phyloP scores from a whole-genome alignment of 2,888 invertebrate genomes.

The Ischnus inquisitorius region DNA sequence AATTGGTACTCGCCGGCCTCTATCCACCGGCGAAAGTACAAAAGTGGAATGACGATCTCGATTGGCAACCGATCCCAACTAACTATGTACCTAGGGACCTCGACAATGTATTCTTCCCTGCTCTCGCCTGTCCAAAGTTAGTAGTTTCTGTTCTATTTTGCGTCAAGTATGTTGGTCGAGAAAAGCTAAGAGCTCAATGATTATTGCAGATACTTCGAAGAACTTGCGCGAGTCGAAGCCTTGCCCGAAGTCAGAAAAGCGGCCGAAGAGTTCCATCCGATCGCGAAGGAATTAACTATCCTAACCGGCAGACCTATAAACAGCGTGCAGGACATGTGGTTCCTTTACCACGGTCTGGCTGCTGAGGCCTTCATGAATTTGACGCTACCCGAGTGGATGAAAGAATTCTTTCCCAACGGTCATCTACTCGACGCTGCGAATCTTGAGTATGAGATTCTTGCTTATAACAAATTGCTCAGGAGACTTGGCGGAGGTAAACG shows the following conservation, averaged over 20 bases:
- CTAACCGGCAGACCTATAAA: slow-evolving; percentile 73
- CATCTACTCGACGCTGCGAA: slow-evolving; percentile 86
- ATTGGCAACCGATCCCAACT: slow-evolving; percentile 89
- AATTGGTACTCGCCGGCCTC: slow-evolving; percentile 89
- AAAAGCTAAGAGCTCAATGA: background rate
- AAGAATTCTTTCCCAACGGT: slow-evolving; percentile 86
- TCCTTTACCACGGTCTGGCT: slow-evolving; percentile 79
- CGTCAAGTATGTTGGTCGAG: background rate
- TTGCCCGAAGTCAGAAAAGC: slow-evolving; percentile 39
- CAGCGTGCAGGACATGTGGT: slow-evolving; percentile 71
- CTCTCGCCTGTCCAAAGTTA: slow-evolving; percentile 4
- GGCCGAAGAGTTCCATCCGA: slow-evolving; percentile 43
- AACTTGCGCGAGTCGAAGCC: slow-evolving; percentile 48
- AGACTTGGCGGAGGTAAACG: slow-evolving; percentile 87
- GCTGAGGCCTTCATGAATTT: slow-evolving; percentile 86
- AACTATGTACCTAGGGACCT: background rate
- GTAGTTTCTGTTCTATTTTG: background rate
- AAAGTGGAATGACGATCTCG: slow-evolving; percentile 87
- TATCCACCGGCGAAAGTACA: slow-evolving; percentile 88
- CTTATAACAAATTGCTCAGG: slow-evolving; percentile 86
- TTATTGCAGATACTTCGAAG: slow-evolving; percentile 52
- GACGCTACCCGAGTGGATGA: slow-evolving; percentile 87
- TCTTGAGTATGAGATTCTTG: slow-evolving; percentile 87
- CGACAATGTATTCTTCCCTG: slow-evolving; percentile 1
- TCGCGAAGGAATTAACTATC: slow-evolving; percentile 72